Evolutionary conservation across 2,113 vertebrate species (phyloP).

Genomic region (Triplophysa dalaica): DNA sequence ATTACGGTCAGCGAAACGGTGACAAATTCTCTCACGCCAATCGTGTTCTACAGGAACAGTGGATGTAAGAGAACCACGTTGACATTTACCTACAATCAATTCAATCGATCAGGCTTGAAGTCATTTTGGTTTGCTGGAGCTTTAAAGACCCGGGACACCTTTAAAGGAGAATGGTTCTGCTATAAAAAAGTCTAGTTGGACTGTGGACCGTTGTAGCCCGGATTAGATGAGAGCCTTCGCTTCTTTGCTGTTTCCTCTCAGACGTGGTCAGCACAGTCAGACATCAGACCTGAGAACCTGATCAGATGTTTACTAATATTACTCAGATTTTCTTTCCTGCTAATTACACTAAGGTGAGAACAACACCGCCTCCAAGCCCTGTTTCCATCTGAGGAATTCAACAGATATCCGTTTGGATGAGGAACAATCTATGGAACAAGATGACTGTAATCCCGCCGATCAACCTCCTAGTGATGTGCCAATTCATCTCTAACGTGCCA

Average conservation of each 20-base stretch:
- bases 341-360: not conserved
- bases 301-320: not conserved
- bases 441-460: conserved; percentile 21
- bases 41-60: not conserved
- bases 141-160: not conserved
- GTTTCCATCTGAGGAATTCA: not conserved
- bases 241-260: not conserved
- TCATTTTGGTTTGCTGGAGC: conserved; percentile 7
- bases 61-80: not conserved
- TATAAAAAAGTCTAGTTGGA: not conserved
- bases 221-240: not conserved
- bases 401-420: not conserved
- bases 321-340: too few species aligned
- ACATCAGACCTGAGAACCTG: not conserved
- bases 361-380: conserved; percentile 7
- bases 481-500: conserved; percentile 46
- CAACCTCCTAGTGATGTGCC: conserved; percentile 36
- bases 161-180: conserved; percentile 5
- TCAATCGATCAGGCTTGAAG: not conserved
- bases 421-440: conserved; percentile 11
- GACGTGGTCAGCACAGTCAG: not conserved
- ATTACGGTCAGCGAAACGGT: conserved; percentile 6
- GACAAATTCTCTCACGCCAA: not conserved
- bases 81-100: not conserved
- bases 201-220: conserved; percentile 22